Evolutionary conservation across 1,140 invertebrate species (phyloP), one percentile per base, ranked within the genome.

Genomic region (Drosophila miranda): DNA sequence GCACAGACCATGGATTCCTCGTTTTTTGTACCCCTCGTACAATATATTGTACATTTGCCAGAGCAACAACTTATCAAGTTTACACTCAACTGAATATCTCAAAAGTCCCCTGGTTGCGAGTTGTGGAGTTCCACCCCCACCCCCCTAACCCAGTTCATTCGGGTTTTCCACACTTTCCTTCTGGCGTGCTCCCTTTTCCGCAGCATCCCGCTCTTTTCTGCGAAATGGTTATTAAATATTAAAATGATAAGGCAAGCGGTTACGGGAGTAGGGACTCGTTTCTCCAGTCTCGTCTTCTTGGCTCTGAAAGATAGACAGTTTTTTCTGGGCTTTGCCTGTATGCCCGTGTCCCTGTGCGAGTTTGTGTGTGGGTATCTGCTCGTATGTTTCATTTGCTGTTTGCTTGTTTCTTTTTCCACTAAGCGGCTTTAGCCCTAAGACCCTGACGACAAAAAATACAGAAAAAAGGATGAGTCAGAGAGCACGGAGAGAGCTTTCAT

Each of bases 31-130:
- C 7, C 49, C 42, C 56, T 34, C 69, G 63, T 9, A 34, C 30
- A 34, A 34, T 73, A 73, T 72, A 56, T 64, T 48, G 44, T 50
- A 75, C 73, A 75, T 75, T 75, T 56, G 64, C 72, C 56, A 48
- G 63, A 23, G 52, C 67, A 48, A 68, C 73, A 76, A 76, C 74
- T 78, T 87, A 87, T 87, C 82, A 88, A 87, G 82, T 87, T 87
- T 87, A 87, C 82, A 87, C 78, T 87, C 82, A 87, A 82, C 78
- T 87, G 82, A 87, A 82, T 83, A 79, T 81, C 63, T 76, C 56
- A 64, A 76, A 53, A 8, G 28, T 30, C 28, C 7, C 28, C 28
- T 41, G 52, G 60, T 66, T 73, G 48, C 19, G 45, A 43, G 50
- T 61, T 54, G 63, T 52, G 55, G 34, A 52, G 71, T 71, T 69